Conservation (phyloP, 2,113 vertebrate genomes). For the Fregetta grallaria region DNA sequence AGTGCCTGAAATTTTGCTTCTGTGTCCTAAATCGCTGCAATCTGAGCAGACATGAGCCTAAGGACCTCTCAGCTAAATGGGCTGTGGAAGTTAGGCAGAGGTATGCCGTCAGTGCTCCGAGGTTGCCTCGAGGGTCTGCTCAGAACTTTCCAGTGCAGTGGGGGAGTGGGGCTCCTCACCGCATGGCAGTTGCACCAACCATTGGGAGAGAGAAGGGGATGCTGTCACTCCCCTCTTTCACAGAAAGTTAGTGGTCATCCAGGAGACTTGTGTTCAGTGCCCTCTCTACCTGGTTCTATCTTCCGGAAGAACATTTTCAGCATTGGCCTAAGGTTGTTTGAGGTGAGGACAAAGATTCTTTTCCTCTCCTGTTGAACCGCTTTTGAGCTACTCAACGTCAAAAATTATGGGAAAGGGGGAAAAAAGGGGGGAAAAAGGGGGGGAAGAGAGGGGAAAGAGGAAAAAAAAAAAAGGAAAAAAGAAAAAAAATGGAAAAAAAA, state of each 20-base stretch:
- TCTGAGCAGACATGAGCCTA: not conserved
- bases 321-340: not conserved
- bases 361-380: not conserved
- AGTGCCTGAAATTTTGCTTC: not conserved
- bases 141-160: fast-evolving
- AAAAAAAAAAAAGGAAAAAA: too few relatives aligned
- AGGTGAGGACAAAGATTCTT: not conserved
- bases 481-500: too few relatives aligned
- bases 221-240: not conserved
- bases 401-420: not conserved
- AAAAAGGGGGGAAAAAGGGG: too few relatives aligned
- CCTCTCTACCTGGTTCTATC: not conserved
- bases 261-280: not conserved
- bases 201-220: not conserved
- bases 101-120: not conserved
- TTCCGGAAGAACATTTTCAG: not conserved
- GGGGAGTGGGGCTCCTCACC: not conserved
- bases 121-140: not conserved
- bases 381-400: not conserved
- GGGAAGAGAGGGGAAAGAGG: too few relatives aligned
- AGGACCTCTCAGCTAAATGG: not conserved
- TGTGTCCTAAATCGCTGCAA: not conserved
- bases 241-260: not conserved
- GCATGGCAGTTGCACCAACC: too few relatives aligned
- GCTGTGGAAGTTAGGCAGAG: not conserved